Evolutionary conservation across 1,140 invertebrate species (phyloP).

Genomic region (Lethrus apterus): DNA sequence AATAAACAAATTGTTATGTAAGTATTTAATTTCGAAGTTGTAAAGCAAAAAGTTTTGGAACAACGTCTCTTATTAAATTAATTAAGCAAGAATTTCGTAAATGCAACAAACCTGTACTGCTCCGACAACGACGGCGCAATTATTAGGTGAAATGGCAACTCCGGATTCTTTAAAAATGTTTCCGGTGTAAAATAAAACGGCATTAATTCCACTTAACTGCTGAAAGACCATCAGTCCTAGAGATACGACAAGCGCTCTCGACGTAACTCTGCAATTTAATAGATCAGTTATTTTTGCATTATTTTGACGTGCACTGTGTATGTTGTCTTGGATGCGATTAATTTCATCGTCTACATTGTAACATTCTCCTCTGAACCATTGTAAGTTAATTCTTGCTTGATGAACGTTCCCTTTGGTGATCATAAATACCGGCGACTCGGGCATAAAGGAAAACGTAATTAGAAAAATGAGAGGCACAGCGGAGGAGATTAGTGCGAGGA

Average conservation of each 20-base stretch:
- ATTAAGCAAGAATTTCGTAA: no score
- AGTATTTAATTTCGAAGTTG: no score
- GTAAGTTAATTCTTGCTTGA: conserved; percentile 43
- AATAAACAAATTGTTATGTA: no score
- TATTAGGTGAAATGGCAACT: conserved; percentile 45
- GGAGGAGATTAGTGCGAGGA: conserved; percentile 59
- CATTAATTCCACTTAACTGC: conserved; percentile 74
- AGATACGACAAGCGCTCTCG: conserved; percentile 60
- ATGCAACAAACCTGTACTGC: conserved; percentile 55
- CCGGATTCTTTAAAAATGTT: conserved; percentile 60
- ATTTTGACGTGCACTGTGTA: conserved; percentile 20
- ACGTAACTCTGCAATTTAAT: conserved; percentile 47
- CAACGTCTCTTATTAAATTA: no score
- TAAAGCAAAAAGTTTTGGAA: no score
- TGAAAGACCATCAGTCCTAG: conserved; percentile 65
- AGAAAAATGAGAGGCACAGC: conserved; percentile 59
- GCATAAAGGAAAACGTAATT: conserved; percentile 60
- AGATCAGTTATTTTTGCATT: conserved; percentile 42
- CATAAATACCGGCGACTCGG: conserved; percentile 72
- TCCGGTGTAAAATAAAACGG: conserved; percentile 72
- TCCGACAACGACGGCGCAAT: conserved; percentile 68
- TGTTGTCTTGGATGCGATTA: conserved; percentile 33
- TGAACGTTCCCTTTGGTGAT: conserved; percentile 50
- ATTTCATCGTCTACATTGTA: conserved; percentile 44
- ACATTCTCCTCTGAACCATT: conserved; percentile 44